phyloP scores from a whole-genome alignment of 2,888 invertebrate species.

The Liodrosophila aerea region DNA sequence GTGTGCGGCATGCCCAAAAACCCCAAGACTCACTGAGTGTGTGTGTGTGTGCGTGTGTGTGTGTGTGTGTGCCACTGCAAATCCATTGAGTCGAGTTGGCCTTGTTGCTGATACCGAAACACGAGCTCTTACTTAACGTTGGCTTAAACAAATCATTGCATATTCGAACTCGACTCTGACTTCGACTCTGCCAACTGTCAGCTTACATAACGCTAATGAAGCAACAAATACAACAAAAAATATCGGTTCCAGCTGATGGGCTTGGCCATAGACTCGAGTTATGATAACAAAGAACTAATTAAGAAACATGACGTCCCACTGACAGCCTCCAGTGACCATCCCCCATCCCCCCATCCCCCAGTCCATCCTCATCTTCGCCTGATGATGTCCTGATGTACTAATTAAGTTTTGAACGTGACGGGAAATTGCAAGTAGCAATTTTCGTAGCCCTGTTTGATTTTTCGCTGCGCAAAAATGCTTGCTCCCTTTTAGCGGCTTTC shows the following conservation, averaged over 20 bases:
- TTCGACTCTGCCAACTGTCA: no score
- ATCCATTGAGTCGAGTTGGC: slow-evolving; percentile 34
- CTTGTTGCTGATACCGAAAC: slow-evolving; percentile 3
- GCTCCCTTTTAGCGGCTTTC: slow-evolving; percentile 39
- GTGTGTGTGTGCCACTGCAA: slow-evolving; percentile 25
- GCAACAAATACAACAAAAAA: slow-evolving; percentile 31
- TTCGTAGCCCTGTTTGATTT: slow-evolving; percentile 68
- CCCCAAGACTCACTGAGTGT: background rate
- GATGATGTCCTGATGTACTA: slow-evolving; percentile 77
- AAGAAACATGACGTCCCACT: slow-evolving; percentile 76
- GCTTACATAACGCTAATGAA: slow-evolving; percentile 52
- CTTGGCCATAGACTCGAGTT: slow-evolving; percentile 45
- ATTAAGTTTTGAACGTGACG: slow-evolving; percentile 77
- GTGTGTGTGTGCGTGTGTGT: slow-evolving; percentile 1
- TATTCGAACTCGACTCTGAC: slow-evolving; percentile 5
- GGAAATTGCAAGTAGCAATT: slow-evolving; percentile 76
- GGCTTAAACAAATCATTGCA: slow-evolving; percentile 1
- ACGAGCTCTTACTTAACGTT: no score
- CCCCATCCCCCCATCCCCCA: background rate
- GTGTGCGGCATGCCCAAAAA: slow-evolving; percentile 71
- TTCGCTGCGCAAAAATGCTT: slow-evolving; percentile 52
- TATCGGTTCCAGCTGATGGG: slow-evolving; percentile 22
- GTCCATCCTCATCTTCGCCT: slow-evolving; percentile 22
- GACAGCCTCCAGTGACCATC: slow-evolving; percentile 37
- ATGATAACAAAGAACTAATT: slow-evolving; percentile 77